Evolutionary conservation across 2,113 vertebrate genomes (phyloP).

Genomic region (Anarrhichthys ocellatus): DNA sequence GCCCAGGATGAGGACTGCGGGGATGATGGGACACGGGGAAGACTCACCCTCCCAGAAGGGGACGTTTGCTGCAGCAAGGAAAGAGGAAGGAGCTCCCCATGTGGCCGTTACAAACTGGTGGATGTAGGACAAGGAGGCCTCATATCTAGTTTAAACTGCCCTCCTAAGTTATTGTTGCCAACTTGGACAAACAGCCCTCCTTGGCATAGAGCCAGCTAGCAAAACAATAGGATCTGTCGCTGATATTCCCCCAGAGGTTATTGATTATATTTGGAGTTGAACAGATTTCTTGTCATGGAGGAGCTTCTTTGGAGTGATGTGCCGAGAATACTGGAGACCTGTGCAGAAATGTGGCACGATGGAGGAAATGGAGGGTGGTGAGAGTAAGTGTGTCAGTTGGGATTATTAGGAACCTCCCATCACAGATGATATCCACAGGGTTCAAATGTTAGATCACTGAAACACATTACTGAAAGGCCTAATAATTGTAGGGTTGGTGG

Average conservation of each 20-base stretch:
- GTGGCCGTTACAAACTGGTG: constrained; percentile 71
- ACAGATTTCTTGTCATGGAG: constrained; percentile 51
- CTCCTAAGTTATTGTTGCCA: constrained; percentile 63
- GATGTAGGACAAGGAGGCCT: constrained; percentile 76
- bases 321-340: background rate
- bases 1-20: constrained; percentile 81
- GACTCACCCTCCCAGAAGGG: constrained; percentile 80
- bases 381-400: background rate
- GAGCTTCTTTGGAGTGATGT: constrained; percentile 9
- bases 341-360: constrained; percentile 1
- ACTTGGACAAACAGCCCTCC: constrained; percentile 62
- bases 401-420: background rate
- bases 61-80: constrained; percentile 82
- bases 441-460: constrained; percentile 2
- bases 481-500: background rate
- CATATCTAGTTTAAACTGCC: constrained; percentile 21
- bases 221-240: constrained; percentile 75
- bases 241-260: constrained; percentile 66
- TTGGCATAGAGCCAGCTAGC: constrained; percentile 58
- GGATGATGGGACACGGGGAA: constrained; percentile 81
- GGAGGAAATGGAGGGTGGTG: constrained; percentile 7
- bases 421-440: background rate
- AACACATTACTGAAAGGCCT: background rate
- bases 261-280: constrained; percentile 63
- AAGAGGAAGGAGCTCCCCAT: constrained; percentile 80